Evolutionary conservation across 2,113 vertebrate genomes (phyloP).

Genomic region (Phainopepla nitens): DNA sequence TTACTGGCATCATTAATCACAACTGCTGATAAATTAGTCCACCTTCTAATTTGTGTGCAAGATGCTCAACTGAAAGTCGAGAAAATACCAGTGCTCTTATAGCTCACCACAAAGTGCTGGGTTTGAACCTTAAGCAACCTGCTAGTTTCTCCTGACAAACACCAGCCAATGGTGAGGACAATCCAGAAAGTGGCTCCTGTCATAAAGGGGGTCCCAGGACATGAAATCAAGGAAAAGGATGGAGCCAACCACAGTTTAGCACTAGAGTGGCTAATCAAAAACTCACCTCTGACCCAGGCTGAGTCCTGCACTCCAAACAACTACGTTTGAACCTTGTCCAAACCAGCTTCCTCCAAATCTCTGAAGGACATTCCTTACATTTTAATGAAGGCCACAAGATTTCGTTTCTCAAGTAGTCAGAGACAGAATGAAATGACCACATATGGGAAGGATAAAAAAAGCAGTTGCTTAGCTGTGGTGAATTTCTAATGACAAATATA

Average conservation of each 20-base stretch:
- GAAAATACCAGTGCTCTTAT: not conserved
- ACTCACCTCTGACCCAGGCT: not conserved
- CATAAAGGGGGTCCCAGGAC: not conserved
- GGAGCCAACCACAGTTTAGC: not conserved
- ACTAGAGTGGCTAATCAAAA: not conserved
- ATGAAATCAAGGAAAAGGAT: not conserved
- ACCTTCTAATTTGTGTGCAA: not conserved
- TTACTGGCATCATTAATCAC: slow-evolving; percentile 23
- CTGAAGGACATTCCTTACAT: slow-evolving; percentile 52
- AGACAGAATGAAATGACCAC: slow-evolving; percentile 10
- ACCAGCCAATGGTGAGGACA: not conserved
- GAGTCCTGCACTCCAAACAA: not conserved
- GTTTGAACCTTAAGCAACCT: not conserved
- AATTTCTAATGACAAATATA: not conserved
- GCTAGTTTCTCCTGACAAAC: not conserved
- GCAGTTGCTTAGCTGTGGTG: not conserved
- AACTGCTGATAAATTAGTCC: slow-evolving; percentile 37
- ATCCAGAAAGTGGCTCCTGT: not conserved
- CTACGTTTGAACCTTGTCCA: not conserved
- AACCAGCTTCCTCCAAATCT: slow-evolving; percentile 30
- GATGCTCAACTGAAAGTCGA: not conserved
- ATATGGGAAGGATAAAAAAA: slow-evolving; percentile 27
- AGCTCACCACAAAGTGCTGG: not conserved
- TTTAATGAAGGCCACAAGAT: slow-evolving; percentile 49
- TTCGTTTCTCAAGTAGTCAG: slow-evolving; percentile 42